These are phyloP conservation scores for Plebejus argus DNA, from an alignment of 2,888 invertebrate genomes.

Conservation along the genomic window DNA sequence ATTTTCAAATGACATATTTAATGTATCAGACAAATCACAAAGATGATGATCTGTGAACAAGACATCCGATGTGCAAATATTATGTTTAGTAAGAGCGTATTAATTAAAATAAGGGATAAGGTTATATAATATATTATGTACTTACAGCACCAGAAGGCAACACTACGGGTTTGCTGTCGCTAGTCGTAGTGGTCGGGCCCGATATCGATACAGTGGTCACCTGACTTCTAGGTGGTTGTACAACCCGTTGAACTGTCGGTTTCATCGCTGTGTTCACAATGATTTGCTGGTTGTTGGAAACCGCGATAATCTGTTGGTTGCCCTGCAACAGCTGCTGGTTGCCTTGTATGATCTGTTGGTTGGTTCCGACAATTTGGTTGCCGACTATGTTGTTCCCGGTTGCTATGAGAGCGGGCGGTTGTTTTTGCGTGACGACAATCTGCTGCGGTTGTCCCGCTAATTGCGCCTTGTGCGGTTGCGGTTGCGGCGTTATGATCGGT, in stretches of 20 bases:
- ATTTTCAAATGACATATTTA: no score
- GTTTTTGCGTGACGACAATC: constrained; percentile 69
- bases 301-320: constrained; percentile 66
- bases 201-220: constrained; percentile 48
- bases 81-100: no score
- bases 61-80: no score
- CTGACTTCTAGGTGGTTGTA: constrained; percentile 60
- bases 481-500: constrained; percentile 73
- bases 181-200: constrained; percentile 46
- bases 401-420: constrained; percentile 65
- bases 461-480: constrained; percentile 79
- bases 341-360: constrained; percentile 50
- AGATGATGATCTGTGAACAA: no score
- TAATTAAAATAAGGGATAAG: background rate
- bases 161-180: constrained; percentile 57
- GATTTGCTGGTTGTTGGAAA: constrained; percentile 70
- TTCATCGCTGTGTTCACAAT: constrained; percentile 68
- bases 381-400: constrained; percentile 55
- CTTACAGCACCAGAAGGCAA: constrained; percentile 59
- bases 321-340: constrained; percentile 61
- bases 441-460: constrained; percentile 67
- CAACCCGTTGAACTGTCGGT: constrained; percentile 58
- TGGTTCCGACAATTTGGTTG: constrained; percentile 44
- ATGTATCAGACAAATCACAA: no score
- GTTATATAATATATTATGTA: background rate